These are phyloP conservation scores for Drosophila seclusa DNA, from an alignment of 2,888 invertebrate species.

Conservation along the genomic window DNA sequence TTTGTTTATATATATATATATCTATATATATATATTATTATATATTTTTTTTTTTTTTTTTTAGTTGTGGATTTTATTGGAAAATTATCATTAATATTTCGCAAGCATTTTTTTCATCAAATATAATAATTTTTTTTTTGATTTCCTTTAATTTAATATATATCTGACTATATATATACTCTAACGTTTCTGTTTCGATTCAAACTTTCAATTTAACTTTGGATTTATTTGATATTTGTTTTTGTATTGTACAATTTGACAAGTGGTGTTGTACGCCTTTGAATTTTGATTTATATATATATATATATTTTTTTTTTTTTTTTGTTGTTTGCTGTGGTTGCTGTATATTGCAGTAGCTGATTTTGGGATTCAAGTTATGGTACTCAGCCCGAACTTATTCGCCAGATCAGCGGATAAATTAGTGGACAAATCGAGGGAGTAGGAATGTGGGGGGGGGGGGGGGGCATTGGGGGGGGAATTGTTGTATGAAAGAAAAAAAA, in stretches of 20 bases:
- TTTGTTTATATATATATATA: slow-evolving; percentile 36
- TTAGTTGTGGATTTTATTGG: slow-evolving; percentile 34
- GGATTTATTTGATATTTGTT: slow-evolving; percentile 65
- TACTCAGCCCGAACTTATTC: slow-evolving; percentile 11
- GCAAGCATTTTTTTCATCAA: slow-evolving; percentile 78
- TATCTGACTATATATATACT: slow-evolving; percentile 14
- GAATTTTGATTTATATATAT: slow-evolving; percentile 16
- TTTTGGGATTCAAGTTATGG: slow-evolving; percentile 18
- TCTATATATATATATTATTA: neutral
- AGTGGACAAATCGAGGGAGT: slow-evolving; percentile 4
- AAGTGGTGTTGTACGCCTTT: slow-evolving; percentile 32
- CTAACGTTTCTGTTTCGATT: slow-evolving; percentile 32
- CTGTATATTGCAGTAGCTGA: slow-evolving; percentile 7
- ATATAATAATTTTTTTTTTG: slow-evolving; percentile 49
- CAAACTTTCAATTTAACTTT: slow-evolving; percentile 70
- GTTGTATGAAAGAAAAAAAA: no score
- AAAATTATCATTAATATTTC: slow-evolving; percentile 51
- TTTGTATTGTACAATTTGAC: slow-evolving; percentile 21
- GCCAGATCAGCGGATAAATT: slow-evolving; percentile 15
- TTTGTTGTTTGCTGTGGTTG: slow-evolving; percentile 1
- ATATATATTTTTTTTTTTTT: no score
- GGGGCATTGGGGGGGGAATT: no score
- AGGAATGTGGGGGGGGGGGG: no score
- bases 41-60: slow-evolving; percentile 26
- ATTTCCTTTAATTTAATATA: slow-evolving; percentile 20